Conservation (phyloP, 30 jellyfish, hydroid and myxozoan genomes). For the Morbakka virulenta region DNA sequence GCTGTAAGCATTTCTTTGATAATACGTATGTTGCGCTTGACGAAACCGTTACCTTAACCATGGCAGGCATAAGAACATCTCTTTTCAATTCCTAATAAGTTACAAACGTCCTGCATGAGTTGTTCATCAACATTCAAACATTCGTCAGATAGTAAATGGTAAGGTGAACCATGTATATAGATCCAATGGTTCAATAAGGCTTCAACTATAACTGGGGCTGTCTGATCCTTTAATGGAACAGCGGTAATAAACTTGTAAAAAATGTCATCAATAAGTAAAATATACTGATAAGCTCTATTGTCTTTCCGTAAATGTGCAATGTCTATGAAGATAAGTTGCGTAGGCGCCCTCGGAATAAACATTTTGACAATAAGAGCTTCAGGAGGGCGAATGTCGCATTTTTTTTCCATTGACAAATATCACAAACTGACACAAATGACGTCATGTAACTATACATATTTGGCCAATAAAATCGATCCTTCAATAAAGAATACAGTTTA, state of each 20-base stretch:
- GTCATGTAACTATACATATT: conserved; percentile 30
- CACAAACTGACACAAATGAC: conserved; percentile 12
- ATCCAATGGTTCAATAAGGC: conserved; percentile 51
- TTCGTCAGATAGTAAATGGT: conserved; percentile 29
- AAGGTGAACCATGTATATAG: conserved; percentile 57
- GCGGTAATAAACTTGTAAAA: neutral
- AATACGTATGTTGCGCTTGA: conserved; percentile 4
- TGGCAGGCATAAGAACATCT: conserved; percentile 39
- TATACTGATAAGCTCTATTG: neutral
- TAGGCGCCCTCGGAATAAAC: conserved; percentile 41
- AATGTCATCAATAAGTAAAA: neutral
- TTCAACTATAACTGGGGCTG: conserved; percentile 20
- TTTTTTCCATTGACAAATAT: conserved; percentile 23
- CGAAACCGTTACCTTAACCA: conserved; percentile 39
- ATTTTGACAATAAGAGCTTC: conserved; percentile 15
- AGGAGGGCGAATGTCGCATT: conserved; percentile 23
- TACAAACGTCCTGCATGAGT: conserved; percentile 40
- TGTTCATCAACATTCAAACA: conserved; percentile 47
- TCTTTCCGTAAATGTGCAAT: conserved; percentile 33
- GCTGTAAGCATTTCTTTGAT: conserved; percentile 52
- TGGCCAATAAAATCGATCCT: conserved; percentile 49
- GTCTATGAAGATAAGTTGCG: conserved; percentile 42
- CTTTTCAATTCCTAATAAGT: conserved; percentile 30
- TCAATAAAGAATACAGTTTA: conserved; percentile 4
- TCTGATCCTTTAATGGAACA: neutral